Evolutionary conservation across 2,797 vertebrate genomes (phyloP).

Genomic region (Amblyraja radiata): DNA sequence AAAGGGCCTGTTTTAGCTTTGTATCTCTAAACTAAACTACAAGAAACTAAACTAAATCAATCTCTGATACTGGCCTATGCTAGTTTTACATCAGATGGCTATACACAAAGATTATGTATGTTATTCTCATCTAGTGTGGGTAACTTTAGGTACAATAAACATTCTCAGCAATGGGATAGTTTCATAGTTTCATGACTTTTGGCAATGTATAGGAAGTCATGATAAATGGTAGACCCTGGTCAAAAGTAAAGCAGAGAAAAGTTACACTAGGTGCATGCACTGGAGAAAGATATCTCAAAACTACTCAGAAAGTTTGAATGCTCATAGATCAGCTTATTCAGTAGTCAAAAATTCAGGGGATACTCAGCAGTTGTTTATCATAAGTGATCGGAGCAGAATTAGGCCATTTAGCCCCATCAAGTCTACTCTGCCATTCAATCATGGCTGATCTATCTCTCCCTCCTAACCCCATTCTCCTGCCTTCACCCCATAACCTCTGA

Average conservation of each 20-base stretch:
- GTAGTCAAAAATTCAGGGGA: not conserved
- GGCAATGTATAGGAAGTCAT: not conserved
- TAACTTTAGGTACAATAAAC: constrained; percentile 53
- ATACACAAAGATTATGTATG: constrained; percentile 83
- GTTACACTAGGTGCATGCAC: not conserved
- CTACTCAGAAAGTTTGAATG: not conserved
- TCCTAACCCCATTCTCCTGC: no score
- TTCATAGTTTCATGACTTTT: not conserved
- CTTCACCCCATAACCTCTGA: no score
- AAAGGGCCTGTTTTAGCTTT: no score
- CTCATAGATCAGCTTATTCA: not conserved
- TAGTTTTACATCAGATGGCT: constrained; percentile 76
- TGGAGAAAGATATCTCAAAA: not conserved
- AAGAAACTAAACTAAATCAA: no score
- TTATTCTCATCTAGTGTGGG: constrained; percentile 82
- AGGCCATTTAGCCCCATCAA: no score
- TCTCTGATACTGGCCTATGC: constrained; percentile 68
- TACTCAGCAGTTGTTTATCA: not conserved
- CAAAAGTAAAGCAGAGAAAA: not conserved
- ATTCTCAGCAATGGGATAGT: not conserved
- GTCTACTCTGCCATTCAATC: no score
- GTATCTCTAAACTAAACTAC: no score
- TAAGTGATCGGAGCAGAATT: no score
- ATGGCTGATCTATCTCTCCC: no score
- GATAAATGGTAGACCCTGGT: not conserved